phyloP scores from a whole-genome alignment of 2,888 invertebrate genomes.

The Zele albiditarsus region DNA sequence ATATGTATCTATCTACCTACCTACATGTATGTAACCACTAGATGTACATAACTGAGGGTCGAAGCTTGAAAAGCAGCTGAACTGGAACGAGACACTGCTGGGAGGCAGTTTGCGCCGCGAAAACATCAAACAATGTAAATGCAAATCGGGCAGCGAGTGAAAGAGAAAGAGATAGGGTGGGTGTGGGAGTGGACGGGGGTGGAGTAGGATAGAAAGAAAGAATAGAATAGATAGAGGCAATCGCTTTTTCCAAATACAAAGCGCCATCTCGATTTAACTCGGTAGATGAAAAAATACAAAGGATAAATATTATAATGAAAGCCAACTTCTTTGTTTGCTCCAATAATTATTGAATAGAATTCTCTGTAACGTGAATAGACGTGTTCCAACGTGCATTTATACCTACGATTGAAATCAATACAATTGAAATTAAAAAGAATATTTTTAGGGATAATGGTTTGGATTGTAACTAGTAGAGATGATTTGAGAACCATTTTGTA shows the following conservation, averaged over 20 bases:
- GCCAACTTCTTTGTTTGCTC: neutral
- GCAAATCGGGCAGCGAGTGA: constrained; percentile 12
- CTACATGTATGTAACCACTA: neutral
- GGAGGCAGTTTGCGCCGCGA: constrained; percentile 3
- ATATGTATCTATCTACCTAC: neutral
- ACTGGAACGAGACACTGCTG: constrained; percentile 25
- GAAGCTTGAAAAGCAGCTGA: constrained; percentile 13
- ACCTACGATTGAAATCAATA: neutral
- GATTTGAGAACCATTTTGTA: too few species aligned
- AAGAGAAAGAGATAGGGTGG: constrained; percentile 9
- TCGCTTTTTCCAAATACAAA: neutral
- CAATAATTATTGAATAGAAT: neutral
- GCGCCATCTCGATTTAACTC: neutral
- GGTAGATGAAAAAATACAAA: constrained; percentile 2
- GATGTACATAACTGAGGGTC: constrained; percentile 1
- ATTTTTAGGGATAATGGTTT: too few species aligned
- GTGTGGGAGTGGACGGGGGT: neutral
- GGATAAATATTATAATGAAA: neutral
- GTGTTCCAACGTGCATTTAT: neutral
- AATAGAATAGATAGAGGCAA: too few species aligned
- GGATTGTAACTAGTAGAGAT: too few species aligned
- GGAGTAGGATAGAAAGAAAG: constrained; percentile 20
- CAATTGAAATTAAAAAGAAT: neutral
- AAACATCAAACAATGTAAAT: constrained; percentile 23
- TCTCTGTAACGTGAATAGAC: neutral